These are phyloP conservation scores for Seriola aureovittata DNA, from an alignment of 2,113 vertebrate species.

Conservation along the genomic window DNA sequence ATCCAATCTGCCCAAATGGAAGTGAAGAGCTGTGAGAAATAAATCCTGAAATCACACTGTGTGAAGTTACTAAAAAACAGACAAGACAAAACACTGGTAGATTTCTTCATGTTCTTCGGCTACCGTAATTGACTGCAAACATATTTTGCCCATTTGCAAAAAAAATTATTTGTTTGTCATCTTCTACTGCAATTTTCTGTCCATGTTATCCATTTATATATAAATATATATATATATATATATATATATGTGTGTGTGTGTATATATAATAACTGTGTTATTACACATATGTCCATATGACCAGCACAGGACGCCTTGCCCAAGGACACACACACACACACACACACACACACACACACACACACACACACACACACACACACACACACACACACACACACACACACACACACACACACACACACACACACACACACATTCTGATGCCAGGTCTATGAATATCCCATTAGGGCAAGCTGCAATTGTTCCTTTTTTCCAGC, in stretches of 20 bases:
- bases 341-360: no score
- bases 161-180: neutral
- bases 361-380: constrained; percentile 14
- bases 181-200: neutral
- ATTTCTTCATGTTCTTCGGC: constrained; percentile 15
- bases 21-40: constrained; percentile 62
- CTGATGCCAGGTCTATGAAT: constrained; percentile 56
- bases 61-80: constrained; percentile 29
- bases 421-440: constrained; percentile 18
- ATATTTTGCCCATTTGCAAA: neutral
- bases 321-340: constrained; percentile 33
- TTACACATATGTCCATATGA: constrained; percentile 31
- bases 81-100: constrained; percentile 44
- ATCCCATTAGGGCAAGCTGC: constrained; percentile 58
- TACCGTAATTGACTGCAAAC: constrained; percentile 5
- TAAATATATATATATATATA: no score
- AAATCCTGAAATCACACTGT: constrained; percentile 54
- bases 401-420: neutral
- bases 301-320: constrained; percentile 16
- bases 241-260: no score
- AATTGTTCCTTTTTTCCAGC: constrained; percentile 42
- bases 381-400: neutral
- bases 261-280: neutral
- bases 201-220: neutral
- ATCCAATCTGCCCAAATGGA: constrained; percentile 75